Evolutionary conservation across 1,140 invertebrate species (phyloP), one percentile per base, ranked within the genome.

Genomic region (Drosophila funebris): DNA sequence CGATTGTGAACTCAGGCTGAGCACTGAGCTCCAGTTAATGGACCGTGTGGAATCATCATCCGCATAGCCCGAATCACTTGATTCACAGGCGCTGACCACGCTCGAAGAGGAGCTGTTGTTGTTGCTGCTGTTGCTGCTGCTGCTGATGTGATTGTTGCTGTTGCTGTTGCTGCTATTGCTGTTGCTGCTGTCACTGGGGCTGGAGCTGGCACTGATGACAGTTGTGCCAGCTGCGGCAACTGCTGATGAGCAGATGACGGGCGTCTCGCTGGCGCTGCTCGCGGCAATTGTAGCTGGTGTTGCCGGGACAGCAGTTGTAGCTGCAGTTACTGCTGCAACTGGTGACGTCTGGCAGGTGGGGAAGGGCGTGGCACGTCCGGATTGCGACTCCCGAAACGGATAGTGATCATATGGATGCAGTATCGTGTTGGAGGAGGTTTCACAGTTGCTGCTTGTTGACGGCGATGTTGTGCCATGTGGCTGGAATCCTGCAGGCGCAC

Each of bases 21-120:
- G 93, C 73, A 97, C 97, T 27, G 96, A 97, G 81, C 97, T 96
- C 97, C 97, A 97, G 92, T 97, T 97, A 90, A 97, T 97, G 67
- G 95, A 94, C 48, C 95, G 94, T 14, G 93, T 94, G 39, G 94
- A 94, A 90, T 96, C 96, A 77, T 96, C 96, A 87, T 96, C 95
- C 77, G 95, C 95, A 91, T 96, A 95, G 52, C 96, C 95, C 0
- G 95, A 96, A 91, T 96, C 96, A 9, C 93, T 88, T 16, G 83
- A 83, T 13, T 94, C 91, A 95, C 95, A 61, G 94, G 93, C 48
- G 36, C 16, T 62, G 52, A 24, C 70, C 20, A 46, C 20, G 29
- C 31, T 46, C 3, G 29, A 33, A 27, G 11, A 31, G 16, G 6
- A 20, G 24, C 20, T 20, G 41, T 18, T 71, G 29, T 24, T 46